phyloP scores from a whole-genome alignment of 2,797 vertebrate genomes.

The Leuciscus waleckii region DNA sequence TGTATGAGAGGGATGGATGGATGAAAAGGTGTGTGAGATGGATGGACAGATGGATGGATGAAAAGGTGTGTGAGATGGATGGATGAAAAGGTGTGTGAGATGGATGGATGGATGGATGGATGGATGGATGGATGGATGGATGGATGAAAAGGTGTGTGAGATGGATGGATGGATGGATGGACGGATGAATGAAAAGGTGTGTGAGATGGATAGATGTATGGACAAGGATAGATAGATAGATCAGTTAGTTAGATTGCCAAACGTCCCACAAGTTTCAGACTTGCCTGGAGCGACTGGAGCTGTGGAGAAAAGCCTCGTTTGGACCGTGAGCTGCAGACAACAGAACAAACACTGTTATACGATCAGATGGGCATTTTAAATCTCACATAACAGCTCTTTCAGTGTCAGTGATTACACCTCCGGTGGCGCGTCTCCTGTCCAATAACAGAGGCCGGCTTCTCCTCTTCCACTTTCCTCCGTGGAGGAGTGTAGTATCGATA shows the following conservation, averaged over 20 bases:
- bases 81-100: no score
- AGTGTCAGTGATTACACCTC: conserved; percentile 75
- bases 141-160: no score
- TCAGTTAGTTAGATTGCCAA: no score
- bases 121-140: no score
- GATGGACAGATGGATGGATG: no score
- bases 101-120: no score
- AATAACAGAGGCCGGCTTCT: conserved; percentile 49
- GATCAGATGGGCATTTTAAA: not conserved
- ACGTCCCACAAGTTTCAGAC: conserved; percentile 7
- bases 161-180: no score
- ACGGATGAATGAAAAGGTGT: no score
- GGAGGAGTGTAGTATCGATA: conserved; percentile 92
- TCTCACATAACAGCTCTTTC: not conserved
- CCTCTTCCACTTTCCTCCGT: conserved; percentile 69
- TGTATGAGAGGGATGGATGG: no score
- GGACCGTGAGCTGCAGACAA: conserved; percentile 65
- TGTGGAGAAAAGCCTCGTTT: conserved; percentile 59
- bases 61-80: no score
- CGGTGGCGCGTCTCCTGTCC: conserved; percentile 71
- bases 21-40: no score
- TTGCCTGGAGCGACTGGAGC: conserved; percentile 73
- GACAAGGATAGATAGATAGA: not conserved
- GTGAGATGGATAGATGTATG: not conserved
- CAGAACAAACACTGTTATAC: not conserved